Evolutionary conservation across 2,113 vertebrate species (phyloP).

Genomic region (Triplophysa siluroides): DNA sequence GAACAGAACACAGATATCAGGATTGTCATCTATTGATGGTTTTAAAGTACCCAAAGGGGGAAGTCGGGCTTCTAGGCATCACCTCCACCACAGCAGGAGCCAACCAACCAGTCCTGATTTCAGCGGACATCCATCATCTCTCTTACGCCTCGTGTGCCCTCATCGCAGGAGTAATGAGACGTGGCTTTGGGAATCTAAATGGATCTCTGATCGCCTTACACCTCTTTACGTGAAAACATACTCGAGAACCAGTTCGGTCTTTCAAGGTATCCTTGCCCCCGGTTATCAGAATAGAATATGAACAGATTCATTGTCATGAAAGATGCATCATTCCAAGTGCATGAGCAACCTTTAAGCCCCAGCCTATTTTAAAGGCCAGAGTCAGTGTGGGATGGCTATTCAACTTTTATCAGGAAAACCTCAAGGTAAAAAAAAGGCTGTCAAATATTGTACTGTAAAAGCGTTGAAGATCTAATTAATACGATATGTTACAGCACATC

Average conservation of each 20-base stretch:
- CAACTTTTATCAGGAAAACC: too few species aligned
- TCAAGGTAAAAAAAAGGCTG: too few species aligned
- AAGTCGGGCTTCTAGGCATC: constrained; percentile 44
- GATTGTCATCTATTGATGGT: constrained; percentile 51
- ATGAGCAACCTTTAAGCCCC: constrained; percentile 22
- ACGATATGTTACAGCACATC: too few species aligned
- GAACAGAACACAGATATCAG: constrained; percentile 43
- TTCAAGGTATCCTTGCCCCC: constrained; percentile 50
- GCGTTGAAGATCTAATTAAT: too few species aligned
- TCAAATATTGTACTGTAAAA: too few species aligned
- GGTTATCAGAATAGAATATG: constrained; percentile 49
- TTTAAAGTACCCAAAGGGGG: constrained; percentile 46
- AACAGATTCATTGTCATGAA: constrained; percentile 49
- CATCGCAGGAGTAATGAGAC: constrained; percentile 57
- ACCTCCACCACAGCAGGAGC: constrained; percentile 42
- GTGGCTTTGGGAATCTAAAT: constrained; percentile 55
- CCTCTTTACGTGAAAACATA: constrained; percentile 27
- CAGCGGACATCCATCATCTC: constrained; percentile 56
- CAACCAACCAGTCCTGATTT: constrained; percentile 36
- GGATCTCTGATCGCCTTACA: constrained; percentile 51
- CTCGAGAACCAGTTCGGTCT: constrained; percentile 37
- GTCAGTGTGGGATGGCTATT: not conserved
- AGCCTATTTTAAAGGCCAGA: constrained; percentile 11
- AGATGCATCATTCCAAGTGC: constrained; percentile 44
- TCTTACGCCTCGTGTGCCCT: constrained; percentile 36